A percentile compares a stretch with the other conserved stretches of the same genome.
These are phyloP conservation scores for Lucilia sericata DNA, from an alignment of 1,140 invertebrate species.

Conservation along the genomic window DNA sequence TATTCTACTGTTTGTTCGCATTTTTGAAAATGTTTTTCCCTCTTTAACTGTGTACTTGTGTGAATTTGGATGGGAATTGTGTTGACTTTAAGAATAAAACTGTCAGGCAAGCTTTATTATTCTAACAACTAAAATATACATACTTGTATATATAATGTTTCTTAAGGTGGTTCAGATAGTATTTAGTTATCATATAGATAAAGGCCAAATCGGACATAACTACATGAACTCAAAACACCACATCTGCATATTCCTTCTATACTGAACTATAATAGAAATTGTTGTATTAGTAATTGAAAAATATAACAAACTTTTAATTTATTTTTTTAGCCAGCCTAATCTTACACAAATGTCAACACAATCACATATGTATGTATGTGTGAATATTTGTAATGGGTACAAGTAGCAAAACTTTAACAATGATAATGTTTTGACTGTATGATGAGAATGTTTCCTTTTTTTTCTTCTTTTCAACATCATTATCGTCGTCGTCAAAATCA, in stretches of 20 bases:
- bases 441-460: neutral
- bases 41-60: neutral
- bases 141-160: neutral
- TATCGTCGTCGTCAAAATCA: neutral
- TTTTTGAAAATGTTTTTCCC: neutral
- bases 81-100: conserved; percentile 24
- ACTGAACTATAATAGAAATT: too few species aligned
- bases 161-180: neutral
- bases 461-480: neutral
- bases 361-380: too few species aligned
- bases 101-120: conserved; percentile 1
- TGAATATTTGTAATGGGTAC: neutral
- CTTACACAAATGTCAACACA: too few species aligned
- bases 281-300: too few species aligned
- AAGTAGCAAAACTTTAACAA: neutral
- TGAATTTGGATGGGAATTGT: neutral
- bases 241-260: too few species aligned
- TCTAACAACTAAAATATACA: neutral
- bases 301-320: too few species aligned
- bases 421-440: neutral
- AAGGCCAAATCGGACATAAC: too few species aligned
- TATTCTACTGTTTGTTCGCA: neutral
- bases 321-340: too few species aligned
- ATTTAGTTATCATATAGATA: too few species aligned
- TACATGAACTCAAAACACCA: too few species aligned